Evolutionary conservation across 2,797 vertebrate species (phyloP).

Genomic region (Hippoglossus hippoglossus): DNA sequence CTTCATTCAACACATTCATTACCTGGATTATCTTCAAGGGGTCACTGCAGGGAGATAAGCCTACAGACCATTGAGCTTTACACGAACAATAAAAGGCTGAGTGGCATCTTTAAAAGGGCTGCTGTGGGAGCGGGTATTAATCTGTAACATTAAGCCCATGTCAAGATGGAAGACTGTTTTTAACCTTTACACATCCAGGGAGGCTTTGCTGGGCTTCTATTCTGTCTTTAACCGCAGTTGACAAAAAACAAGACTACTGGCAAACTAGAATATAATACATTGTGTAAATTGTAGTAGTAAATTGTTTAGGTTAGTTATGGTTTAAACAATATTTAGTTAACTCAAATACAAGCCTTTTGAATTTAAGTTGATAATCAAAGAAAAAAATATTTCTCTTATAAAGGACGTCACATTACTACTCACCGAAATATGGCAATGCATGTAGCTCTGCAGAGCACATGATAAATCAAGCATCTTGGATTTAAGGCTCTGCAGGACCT

Average conservation of each 20-base stretch:
- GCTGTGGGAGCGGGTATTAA: constrained; percentile 65
- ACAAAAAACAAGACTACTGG: constrained; percentile 1
- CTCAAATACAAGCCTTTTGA: background rate
- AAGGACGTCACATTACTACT: constrained; percentile 40
- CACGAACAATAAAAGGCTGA: constrained; percentile 71
- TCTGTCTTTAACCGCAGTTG: constrained; percentile 11
- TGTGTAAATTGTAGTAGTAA: background rate
- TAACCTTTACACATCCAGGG: constrained; percentile 31
- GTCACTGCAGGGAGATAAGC: constrained; percentile 69
- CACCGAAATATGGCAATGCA: constrained; percentile 85
- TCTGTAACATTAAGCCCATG: constrained; percentile 62
- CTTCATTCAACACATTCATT: constrained; percentile 80
- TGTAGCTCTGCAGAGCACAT: constrained; percentile 81
- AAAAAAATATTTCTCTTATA: background rate
- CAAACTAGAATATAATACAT: background rate
- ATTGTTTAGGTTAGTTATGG: background rate
- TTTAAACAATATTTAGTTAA: background rate
- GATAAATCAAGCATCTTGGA: constrained; percentile 79
- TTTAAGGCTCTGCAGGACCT: constrained; percentile 81
- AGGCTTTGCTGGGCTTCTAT: constrained; percentile 21
- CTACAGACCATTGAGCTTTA: constrained; percentile 65
- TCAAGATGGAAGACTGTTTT: constrained; percentile 53
- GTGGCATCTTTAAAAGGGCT: constrained; percentile 68
- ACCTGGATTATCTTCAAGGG: constrained; percentile 60
- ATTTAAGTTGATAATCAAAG: background rate